Evolutionary conservation across 2,113 vertebrate species (phyloP).

Genomic region (Bettongia penicillata): DNA sequence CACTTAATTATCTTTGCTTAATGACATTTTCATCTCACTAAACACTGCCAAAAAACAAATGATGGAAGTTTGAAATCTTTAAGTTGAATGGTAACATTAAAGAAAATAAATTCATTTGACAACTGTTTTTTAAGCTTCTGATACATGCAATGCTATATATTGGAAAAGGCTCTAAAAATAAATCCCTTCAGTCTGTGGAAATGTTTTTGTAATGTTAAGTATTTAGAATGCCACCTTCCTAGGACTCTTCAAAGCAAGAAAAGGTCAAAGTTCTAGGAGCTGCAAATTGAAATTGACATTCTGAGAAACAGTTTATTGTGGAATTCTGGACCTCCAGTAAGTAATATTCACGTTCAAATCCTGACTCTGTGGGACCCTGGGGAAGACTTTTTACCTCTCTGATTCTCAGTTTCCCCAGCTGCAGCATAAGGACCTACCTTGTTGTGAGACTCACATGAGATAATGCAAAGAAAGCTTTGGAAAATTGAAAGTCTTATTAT

Average conservation of each 20-base stretch:
- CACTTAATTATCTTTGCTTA: neutral
- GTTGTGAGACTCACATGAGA: neutral
- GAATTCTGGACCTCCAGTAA: neutral
- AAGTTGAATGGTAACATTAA: neutral
- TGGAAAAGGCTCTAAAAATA: conserved; percentile 20
- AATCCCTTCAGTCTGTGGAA: conserved; percentile 11
- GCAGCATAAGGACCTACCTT: neutral
- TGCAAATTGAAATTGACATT: neutral
- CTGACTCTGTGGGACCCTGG: neutral
- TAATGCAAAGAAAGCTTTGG: neutral
- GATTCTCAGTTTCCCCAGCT: neutral
- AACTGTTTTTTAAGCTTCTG: neutral
- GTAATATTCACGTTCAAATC: neutral
- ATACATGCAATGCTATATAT: neutral
- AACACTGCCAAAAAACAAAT: neutral
- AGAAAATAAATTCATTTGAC: neutral
- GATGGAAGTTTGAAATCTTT: neutral
- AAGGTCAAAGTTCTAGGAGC: neutral
- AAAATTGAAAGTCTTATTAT: neutral
- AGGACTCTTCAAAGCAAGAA: neutral
- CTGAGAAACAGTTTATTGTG: neutral
- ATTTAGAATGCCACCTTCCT: neutral
- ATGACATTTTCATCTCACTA: conserved; percentile 15
- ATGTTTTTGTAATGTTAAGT: neutral
- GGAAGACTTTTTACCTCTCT: neutral